phyloP scores from a whole-genome alignment of 2,113 vertebrate genomes.

The Salvator merianae region DNA sequence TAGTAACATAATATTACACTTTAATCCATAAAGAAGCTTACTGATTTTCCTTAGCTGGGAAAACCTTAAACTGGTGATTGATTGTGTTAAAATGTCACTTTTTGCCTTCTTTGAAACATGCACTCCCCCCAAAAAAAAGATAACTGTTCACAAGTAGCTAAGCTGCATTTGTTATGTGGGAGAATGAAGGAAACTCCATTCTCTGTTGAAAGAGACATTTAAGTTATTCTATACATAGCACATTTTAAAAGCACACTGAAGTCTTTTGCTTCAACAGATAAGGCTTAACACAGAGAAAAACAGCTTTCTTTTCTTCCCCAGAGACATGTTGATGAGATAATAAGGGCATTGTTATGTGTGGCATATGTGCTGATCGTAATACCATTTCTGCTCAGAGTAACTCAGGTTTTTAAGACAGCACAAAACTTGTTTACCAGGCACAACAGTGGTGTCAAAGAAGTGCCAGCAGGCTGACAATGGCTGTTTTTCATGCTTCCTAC shows the following conservation, averaged over 20 bases:
- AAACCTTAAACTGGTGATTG: background rate
- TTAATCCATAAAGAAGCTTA: too few relatives aligned
- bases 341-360: background rate
- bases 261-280: background rate
- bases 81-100: background rate
- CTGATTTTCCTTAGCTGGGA: too few relatives aligned
- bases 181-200: background rate
- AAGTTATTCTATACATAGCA: background rate
- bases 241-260: background rate
- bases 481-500: background rate
- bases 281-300: background rate
- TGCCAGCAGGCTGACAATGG: background rate
- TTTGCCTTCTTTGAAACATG: background rate
- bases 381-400: background rate
- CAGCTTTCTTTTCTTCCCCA: background rate
- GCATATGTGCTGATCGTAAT: background rate
- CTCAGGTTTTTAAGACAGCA: background rate
- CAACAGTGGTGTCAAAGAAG: background rate
- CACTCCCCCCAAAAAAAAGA: background rate
- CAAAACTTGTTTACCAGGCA: background rate
- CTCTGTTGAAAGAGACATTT: background rate
- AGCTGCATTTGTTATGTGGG: background rate
- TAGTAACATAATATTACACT: background rate
- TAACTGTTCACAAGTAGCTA: background rate
- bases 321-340: background rate